Evolutionary conservation across 2,888 invertebrate species (phyloP).

Genomic region (Hirtodrosophila duncani): DNA sequence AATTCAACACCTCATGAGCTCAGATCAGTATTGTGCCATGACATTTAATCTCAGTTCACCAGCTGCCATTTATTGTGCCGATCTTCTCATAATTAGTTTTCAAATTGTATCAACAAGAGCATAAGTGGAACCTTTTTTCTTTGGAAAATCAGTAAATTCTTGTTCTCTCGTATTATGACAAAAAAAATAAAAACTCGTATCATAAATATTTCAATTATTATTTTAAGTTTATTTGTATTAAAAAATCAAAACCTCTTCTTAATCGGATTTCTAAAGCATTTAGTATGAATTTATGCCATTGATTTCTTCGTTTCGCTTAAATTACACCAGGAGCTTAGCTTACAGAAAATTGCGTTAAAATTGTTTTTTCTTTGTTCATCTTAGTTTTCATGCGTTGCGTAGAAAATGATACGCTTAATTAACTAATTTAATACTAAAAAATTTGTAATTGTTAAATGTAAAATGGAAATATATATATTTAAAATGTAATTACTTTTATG

Average conservation of each 20-base stretch:
- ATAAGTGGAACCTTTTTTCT: too few relatives aligned
- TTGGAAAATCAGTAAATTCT: too few relatives aligned
- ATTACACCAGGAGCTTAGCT: constrained; percentile 49
- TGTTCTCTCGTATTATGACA: too few relatives aligned
- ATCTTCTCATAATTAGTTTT: too few relatives aligned
- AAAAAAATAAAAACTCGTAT: too few relatives aligned
- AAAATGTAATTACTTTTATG: constrained; percentile 22
- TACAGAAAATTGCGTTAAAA: constrained; percentile 51
- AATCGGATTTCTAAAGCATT: constrained; percentile 38
- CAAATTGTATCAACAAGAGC: too few relatives aligned
- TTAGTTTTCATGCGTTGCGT: too few relatives aligned
- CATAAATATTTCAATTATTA: constrained; percentile 21
- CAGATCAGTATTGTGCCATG: too few relatives aligned
- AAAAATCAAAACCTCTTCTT: constrained; percentile 52
- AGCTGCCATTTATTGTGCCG: too few relatives aligned
- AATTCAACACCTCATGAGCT: too few relatives aligned
- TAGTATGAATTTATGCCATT: constrained; percentile 28
- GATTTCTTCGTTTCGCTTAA: constrained; percentile 36
- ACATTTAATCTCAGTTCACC: too few relatives aligned
- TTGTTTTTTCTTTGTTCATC: constrained; percentile 37
- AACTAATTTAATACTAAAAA: constrained; percentile 37
- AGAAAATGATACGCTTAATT: constrained; percentile 33
- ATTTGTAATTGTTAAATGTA: constrained; percentile 32
- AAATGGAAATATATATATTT: constrained; percentile 22
- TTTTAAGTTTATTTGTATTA: constrained; percentile 60